These are phyloP conservation scores for Myotis findleyi DNA, from an alignment of 2,797 vertebrate species.

Conservation along the genomic window DNA sequence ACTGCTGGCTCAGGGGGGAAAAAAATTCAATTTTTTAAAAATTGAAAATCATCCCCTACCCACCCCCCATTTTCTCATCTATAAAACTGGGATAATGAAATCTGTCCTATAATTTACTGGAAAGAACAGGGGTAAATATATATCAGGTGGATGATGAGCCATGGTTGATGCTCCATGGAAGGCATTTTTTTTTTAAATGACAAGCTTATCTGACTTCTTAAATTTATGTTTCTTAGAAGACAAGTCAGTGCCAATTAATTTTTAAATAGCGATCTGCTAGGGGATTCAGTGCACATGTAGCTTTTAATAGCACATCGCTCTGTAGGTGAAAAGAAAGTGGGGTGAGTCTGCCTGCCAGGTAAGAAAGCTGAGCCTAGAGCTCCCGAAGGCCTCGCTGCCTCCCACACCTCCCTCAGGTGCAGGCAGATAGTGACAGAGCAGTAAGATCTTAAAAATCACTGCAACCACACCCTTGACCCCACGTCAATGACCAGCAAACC, in stretches of 20 bases:
- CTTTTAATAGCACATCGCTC: neutral
- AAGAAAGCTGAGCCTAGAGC: neutral
- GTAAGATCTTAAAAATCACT: neutral
- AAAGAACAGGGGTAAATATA: neutral
- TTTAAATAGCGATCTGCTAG: neutral
- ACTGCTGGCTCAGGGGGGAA: neutral
- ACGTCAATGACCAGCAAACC: no score
- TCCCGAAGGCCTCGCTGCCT: neutral
- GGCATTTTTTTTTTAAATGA: neutral
- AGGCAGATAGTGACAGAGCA: neutral
- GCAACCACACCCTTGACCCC: neutral
- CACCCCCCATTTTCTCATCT: neutral
- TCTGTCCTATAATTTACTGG: neutral
- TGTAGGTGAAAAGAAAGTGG: neutral
- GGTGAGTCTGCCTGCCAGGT: rapidly evolving
- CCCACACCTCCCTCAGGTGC: rapidly evolving
- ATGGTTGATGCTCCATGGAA: neutral
- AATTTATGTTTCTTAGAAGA: slow-evolving; percentile 49
- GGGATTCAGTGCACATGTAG: neutral
- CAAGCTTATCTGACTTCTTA: neutral
- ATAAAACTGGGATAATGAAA: neutral
- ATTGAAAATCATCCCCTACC: neutral
- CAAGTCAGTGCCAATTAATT: neutral
- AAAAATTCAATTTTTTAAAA: neutral
- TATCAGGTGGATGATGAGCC: neutral